phyloP scores from a whole-genome alignment of 2,797 vertebrate species.

The Alauda arvensis region DNA sequence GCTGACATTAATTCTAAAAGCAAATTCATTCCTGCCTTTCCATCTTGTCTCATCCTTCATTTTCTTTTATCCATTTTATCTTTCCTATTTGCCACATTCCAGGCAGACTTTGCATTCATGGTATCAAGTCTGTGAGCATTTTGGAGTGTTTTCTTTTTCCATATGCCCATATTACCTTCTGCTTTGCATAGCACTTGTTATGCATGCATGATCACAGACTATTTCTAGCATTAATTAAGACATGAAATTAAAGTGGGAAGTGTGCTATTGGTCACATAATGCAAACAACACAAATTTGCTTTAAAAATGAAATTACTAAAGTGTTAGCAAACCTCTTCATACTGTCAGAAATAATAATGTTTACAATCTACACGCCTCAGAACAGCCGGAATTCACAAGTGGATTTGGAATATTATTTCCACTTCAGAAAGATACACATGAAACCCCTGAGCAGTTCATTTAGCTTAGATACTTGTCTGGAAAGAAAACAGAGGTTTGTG shows the following conservation, averaged over 20 bases:
- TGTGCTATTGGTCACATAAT: constrained; percentile 54
- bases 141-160: constrained; percentile 39
- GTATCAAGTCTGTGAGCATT: not conserved
- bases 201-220: constrained; percentile 48
- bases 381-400: constrained; percentile 37
- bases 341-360: constrained; percentile 45
- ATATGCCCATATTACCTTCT: constrained; percentile 4
- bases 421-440: constrained; percentile 2
- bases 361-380: constrained; percentile 10
- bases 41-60: not conserved
- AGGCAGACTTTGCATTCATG: not conserved
- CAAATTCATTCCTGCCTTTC: not conserved
- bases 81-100: not conserved
- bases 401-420: constrained; percentile 24
- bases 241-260: constrained; percentile 52
- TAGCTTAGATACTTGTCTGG: not conserved
- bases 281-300: constrained; percentile 55
- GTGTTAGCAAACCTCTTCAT: constrained; percentile 47
- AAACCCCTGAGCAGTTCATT: not conserved
- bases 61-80: constrained; percentile 7
- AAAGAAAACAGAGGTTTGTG: not conserved
- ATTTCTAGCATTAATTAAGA: constrained; percentile 64
- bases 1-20: not conserved
- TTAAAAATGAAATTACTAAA: constrained; percentile 62
- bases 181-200: constrained; percentile 44